Evolutionary conservation across 2,888 invertebrate species (phyloP).

Genomic region (Lasioglossum pauxillum): DNA sequence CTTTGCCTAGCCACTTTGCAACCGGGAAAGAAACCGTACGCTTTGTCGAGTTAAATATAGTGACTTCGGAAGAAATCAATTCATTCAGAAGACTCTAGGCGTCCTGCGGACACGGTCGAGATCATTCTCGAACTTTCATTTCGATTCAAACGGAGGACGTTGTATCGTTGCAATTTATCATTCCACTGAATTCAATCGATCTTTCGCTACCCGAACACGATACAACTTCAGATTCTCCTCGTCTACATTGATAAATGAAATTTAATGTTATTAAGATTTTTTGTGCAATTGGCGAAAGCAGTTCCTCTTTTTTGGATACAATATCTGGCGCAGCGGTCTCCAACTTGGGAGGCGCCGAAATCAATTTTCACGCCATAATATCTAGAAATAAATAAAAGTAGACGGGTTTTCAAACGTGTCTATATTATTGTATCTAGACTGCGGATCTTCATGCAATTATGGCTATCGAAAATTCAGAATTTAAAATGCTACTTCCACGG

Average conservation of each 20-base stretch:
- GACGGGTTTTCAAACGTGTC: too few relatives aligned
- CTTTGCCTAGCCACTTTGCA: not conserved
- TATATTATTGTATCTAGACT: too few relatives aligned
- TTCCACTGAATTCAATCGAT: constrained; percentile 9
- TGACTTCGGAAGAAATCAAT: not conserved
- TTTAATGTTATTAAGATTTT: not conserved
- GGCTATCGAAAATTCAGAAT: too few relatives aligned
- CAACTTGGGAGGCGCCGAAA: too few relatives aligned
- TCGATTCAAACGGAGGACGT: not conserved
- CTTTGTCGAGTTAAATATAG: not conserved
- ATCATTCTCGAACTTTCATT: not conserved
- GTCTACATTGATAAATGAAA: not conserved
- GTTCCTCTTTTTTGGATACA: not conserved
- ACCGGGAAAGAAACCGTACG: not conserved
- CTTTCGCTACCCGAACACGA: not conserved
- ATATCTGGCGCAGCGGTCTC: not conserved
- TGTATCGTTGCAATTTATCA: constrained; percentile 6
- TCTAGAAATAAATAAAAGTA: too few relatives aligned
- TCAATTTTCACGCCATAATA: too few relatives aligned
- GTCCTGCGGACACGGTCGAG: not conserved
- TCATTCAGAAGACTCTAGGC: not conserved
- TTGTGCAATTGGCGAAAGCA: not conserved
- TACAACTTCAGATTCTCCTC: not conserved
- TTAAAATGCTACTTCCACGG: too few relatives aligned
- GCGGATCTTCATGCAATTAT: too few relatives aligned